Conservation (phyloP, 1,140 invertebrate species). For the Adelges cooleyi region DNA sequence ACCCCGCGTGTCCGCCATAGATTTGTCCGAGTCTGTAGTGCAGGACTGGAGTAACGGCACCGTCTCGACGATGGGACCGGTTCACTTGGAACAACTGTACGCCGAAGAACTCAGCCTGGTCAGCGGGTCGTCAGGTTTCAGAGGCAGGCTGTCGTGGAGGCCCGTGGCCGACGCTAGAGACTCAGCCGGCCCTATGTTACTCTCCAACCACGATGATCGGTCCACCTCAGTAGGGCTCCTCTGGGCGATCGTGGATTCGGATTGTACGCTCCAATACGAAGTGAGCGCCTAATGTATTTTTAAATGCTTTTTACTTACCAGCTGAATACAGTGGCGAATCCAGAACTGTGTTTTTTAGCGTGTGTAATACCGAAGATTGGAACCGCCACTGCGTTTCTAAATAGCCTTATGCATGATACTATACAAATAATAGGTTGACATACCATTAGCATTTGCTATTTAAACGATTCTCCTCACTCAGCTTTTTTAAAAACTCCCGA, state of each 20-base stretch:
- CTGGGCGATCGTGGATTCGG: conserved; percentile 67
- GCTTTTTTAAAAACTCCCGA: no score
- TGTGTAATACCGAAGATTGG: no score
- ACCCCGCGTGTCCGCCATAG: conserved; percentile 3
- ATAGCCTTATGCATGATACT: no score
- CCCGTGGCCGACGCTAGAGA: conserved; percentile 63
- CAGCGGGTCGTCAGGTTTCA: conserved; percentile 46
- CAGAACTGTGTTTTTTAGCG: no score
- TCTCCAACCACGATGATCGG: conserved; percentile 42
- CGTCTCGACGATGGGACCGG: conserved; percentile 50
- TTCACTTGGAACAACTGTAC: conserved; percentile 65
- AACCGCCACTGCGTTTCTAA: no score
- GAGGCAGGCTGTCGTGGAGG: conserved; percentile 52
- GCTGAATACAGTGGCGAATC: no score
- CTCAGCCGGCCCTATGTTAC: conserved; percentile 50
- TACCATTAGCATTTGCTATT: no score
- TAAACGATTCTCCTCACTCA: no score
- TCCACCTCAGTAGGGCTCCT: conserved; percentile 53
- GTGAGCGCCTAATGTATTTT: conserved; percentile 43
- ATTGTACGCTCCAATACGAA: conserved; percentile 76
- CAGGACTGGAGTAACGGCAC: conserved; percentile 52
- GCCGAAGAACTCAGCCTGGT: conserved; percentile 63
- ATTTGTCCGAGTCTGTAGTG: neutral
- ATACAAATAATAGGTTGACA: no score
- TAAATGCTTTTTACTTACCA: no score